Percentiles rank a stretch among this genome's conserved stretches.
phyloP scores from a whole-genome alignment of 1,140 invertebrate genomes.

The Hyphantria cunea region DNA sequence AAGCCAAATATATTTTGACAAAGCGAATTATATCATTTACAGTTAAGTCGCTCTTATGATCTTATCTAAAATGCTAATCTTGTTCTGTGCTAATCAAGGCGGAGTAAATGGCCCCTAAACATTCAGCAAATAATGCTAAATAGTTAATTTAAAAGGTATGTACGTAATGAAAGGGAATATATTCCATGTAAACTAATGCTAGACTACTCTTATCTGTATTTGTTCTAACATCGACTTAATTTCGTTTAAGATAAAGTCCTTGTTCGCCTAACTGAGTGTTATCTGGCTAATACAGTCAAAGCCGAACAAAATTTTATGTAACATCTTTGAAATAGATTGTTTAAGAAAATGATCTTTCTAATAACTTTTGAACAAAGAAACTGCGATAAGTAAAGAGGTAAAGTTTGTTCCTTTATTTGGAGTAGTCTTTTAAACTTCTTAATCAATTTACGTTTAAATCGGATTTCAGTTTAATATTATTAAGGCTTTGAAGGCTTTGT shows the following conservation, averaged over 20 bases:
- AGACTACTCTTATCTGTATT: too few relatives aligned
- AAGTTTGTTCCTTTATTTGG: slow-evolving; percentile 26
- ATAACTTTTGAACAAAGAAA: slow-evolving; percentile 29
- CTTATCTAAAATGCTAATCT: too few relatives aligned
- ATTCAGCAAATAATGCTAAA: too few relatives aligned
- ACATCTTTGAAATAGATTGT: slow-evolving; percentile 27
- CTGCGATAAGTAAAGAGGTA: slow-evolving; percentile 26
- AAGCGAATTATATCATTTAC: too few relatives aligned
- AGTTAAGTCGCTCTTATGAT: too few relatives aligned
- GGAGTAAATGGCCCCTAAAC: too few relatives aligned
- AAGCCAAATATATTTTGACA: too few relatives aligned
- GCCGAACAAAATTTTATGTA: slow-evolving; percentile 20
- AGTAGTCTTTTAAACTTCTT: slow-evolving; percentile 28
- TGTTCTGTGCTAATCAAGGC: too few relatives aligned
- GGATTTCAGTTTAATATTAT: slow-evolving; percentile 8
- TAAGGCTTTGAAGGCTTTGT: slow-evolving; percentile 2
- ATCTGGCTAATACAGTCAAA: slow-evolving; percentile 1
- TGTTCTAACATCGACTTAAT: not conserved
- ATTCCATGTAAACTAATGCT: too few relatives aligned
- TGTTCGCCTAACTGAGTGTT: slow-evolving; percentile 6
- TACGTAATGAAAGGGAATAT: too few relatives aligned
- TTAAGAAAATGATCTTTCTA: slow-evolving; percentile 20
- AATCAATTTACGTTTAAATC: slow-evolving; percentile 24
- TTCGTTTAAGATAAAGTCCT: not conserved
- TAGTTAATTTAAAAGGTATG: too few relatives aligned